phyloP scores from a whole-genome alignment of 2,113 vertebrate species.

The Hydrochoerus hydrochaeris region DNA sequence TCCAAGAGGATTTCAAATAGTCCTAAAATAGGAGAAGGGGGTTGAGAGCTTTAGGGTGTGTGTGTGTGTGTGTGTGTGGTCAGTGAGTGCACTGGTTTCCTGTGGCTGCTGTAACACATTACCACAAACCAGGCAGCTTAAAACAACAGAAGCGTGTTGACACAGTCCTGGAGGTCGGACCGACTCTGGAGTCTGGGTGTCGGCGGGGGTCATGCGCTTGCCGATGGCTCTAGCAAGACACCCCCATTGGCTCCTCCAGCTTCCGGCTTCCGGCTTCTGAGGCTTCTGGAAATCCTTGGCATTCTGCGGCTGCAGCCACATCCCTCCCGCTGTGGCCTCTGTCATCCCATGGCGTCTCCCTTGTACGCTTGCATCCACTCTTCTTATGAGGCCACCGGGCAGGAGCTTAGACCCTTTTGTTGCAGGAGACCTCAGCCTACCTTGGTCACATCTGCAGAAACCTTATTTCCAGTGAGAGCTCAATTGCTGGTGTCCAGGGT shows the following conservation, averaged over 20 bases:
- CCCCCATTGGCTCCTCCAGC: background rate
- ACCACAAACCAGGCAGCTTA: background rate
- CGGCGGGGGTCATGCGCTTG: fast-evolving
- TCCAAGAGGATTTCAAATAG: fast-evolving
- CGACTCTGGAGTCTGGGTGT: background rate
- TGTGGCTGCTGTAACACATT: background rate
- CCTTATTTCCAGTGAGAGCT: background rate
- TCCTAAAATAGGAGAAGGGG: fast-evolving
- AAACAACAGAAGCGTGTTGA: background rate
- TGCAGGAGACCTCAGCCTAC: background rate
- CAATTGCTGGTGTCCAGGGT: background rate
- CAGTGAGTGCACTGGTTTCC: background rate
- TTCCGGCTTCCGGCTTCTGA: fast-evolving
- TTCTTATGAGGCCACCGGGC: fast-evolving
- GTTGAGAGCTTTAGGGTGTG: background rate
- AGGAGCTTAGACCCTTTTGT: background rate
- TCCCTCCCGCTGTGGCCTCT: fast-evolving
- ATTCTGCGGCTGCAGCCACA: fast-evolving
- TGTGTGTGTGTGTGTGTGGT: background rate
- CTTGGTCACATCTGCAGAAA: background rate
- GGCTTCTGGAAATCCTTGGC: background rate
- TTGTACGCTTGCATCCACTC: background rate
- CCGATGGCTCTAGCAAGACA: background rate
- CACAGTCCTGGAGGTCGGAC: background rate
- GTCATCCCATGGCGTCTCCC: background rate